Conservation (phyloP, 2,888 invertebrate genomes). For the Ceriagrion tenellum region DNA sequence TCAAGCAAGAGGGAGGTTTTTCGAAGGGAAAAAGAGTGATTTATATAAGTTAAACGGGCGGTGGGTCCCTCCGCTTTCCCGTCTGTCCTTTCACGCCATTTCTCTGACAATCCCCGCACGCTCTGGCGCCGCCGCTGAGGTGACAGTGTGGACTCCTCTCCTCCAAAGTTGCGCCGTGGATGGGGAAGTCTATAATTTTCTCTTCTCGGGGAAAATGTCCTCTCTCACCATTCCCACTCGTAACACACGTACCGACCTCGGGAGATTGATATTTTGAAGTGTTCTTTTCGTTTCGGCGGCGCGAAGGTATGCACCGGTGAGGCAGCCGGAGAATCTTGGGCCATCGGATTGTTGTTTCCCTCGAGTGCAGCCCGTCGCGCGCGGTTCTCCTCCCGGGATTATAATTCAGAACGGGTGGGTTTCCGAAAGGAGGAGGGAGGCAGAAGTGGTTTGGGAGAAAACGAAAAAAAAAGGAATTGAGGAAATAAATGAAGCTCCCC, state of each 20-base stretch:
- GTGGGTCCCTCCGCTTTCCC: neutral
- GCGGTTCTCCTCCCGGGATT: neutral
- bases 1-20: neutral
- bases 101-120: neutral
- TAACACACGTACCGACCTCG: neutral
- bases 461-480: neutral
- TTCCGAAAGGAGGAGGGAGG: neutral
- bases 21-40: neutral
- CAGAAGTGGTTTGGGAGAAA: neutral
- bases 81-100: conserved; percentile 3
- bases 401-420: conserved; percentile 34
- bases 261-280: conserved; percentile 60
- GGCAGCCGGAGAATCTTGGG: neutral
- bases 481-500: conserved; percentile 31
- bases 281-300: neutral
- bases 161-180: neutral
- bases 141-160: neutral
- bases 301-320: neutral
- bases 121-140: neutral
- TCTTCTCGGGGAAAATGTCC: conserved; percentile 7
- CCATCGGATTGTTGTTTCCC: neutral
- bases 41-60: neutral
- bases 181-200: neutral
- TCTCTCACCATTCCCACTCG: neutral
- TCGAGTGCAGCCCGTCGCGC: neutral